phyloP scores from a whole-genome alignment of 1,140 invertebrate species.

The Mylabris phalerata region DNA sequence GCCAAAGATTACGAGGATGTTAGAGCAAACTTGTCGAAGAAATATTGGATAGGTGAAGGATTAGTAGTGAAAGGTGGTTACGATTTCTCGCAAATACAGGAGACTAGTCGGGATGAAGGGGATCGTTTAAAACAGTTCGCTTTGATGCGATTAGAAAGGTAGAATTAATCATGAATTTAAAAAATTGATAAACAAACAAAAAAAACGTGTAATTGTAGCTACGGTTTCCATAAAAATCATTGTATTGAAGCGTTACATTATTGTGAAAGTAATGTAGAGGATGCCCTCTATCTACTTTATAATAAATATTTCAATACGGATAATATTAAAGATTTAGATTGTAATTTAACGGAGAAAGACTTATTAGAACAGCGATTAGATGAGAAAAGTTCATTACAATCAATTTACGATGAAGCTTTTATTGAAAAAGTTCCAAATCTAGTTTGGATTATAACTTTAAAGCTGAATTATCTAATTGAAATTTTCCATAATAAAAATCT shows the following conservation, averaged over 20 bases:
- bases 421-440: conserved; percentile 55
- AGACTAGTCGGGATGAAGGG: conserved; percentile 46
- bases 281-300: conserved; percentile 60
- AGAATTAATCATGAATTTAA: neutral
- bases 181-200: conserved; percentile 1
- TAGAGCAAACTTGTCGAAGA: conserved; percentile 55
- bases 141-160: conserved; percentile 61
- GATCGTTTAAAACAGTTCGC: conserved; percentile 61
- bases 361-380: conserved; percentile 56
- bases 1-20: conserved; percentile 53
- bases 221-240: conserved; percentile 64
- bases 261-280: conserved; percentile 55
- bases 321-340: conserved; percentile 25
- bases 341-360: conserved; percentile 45
- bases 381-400: conserved; percentile 64
- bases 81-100: conserved; percentile 54
- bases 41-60: conserved; percentile 67
- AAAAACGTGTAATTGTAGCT: conserved; percentile 43
- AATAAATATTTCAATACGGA: conserved; percentile 55
- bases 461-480: conserved; percentile 59
- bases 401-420: conserved; percentile 64
- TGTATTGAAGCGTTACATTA: conserved; percentile 62
- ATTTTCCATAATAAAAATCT: conserved; percentile 49
- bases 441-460: conserved; percentile 60
- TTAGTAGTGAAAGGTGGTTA: conserved; percentile 62